Evolutionary conservation across 2,113 vertebrate genomes (phyloP).

Genomic region (Copsychus sechellarum): DNA sequence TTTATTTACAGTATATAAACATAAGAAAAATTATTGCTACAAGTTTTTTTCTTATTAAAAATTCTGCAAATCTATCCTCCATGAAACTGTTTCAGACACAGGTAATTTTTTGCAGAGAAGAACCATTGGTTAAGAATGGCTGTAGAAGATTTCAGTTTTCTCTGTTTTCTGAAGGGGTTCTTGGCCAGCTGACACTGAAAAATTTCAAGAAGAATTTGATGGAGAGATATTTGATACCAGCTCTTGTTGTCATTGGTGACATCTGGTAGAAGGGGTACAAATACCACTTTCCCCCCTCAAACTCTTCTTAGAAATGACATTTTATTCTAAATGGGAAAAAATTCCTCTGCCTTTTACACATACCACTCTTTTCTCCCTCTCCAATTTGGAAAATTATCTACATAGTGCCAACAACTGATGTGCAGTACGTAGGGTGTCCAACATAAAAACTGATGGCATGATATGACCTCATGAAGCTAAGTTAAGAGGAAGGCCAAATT

Average conservation of each 20-base stretch:
- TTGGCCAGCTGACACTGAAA: slow-evolving; percentile 46
- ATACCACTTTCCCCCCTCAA: neutral
- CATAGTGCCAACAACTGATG: slow-evolving; percentile 62
- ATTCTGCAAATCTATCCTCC: neutral
- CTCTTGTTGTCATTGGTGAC: slow-evolving; percentile 29
- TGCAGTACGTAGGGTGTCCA: neutral
- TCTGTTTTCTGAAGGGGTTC: slow-evolving; percentile 12
- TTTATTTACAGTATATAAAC: neutral
- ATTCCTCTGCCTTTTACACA: neutral
- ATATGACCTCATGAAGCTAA: slow-evolving; percentile 60
- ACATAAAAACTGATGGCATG: slow-evolving; percentile 39
- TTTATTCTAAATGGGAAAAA: neutral
- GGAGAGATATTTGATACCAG: slow-evolving; percentile 38
- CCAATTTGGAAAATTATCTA: slow-evolving; percentile 23
- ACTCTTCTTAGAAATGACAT: neutral
- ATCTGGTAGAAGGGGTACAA: slow-evolving; percentile 43
- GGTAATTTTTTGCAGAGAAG: neutral
- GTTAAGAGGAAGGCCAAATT: slow-evolving; percentile 61
- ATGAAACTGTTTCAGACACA: neutral
- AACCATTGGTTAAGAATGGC: neutral
- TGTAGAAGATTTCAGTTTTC: neutral
- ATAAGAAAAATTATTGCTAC: neutral
- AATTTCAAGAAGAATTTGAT: slow-evolving; percentile 35
- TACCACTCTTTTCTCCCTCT: neutral
- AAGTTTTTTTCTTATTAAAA: neutral